A percentile compares a stretch with the other conserved stretches of the same genome.
These are phyloP conservation scores for Megaceryle torquata DNA, from an alignment of 2,113 vertebrate species.

Conservation along the genomic window DNA sequence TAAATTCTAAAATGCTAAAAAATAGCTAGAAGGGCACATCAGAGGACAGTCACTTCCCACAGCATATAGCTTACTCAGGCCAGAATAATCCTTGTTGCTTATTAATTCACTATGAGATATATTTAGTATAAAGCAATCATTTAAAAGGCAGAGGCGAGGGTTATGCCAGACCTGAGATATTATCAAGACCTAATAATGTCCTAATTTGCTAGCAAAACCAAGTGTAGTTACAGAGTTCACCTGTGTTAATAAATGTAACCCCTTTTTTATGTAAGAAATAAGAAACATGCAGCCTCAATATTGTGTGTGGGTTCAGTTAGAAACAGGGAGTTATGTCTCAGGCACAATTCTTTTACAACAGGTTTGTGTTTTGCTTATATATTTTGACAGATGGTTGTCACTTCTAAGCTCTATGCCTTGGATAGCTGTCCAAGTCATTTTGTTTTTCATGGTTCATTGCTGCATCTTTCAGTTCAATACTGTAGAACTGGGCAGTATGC, in stretches of 20 bases:
- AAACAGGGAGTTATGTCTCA: not conserved
- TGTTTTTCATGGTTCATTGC: not conserved
- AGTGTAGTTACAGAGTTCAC: not conserved
- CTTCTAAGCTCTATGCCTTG: not conserved
- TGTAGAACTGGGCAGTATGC: not conserved
- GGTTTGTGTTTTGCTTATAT: not conserved
- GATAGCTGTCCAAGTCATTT: not conserved
- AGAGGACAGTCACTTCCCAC: not conserved
- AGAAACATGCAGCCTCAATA: not conserved
- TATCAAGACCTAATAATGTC: not conserved
- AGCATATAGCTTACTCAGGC: not conserved
- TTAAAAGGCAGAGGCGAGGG: not conserved
- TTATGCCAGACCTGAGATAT: not conserved
- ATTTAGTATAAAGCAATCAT: not conserved
- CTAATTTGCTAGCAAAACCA: not conserved
- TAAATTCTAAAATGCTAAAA: not conserved
- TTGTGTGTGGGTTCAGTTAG: not conserved
- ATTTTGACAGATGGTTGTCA: slow-evolving; percentile 38
- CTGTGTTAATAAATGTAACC: not conserved
- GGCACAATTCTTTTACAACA: not conserved
- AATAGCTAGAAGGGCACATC: not conserved
- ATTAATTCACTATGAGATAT: not conserved
- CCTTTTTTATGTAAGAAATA: not conserved
- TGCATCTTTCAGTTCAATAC: not conserved
- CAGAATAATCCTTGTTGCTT: not conserved